Conservation (phyloP, 2,113 vertebrate species). For the Neomonachus schauinslandi region DNA sequence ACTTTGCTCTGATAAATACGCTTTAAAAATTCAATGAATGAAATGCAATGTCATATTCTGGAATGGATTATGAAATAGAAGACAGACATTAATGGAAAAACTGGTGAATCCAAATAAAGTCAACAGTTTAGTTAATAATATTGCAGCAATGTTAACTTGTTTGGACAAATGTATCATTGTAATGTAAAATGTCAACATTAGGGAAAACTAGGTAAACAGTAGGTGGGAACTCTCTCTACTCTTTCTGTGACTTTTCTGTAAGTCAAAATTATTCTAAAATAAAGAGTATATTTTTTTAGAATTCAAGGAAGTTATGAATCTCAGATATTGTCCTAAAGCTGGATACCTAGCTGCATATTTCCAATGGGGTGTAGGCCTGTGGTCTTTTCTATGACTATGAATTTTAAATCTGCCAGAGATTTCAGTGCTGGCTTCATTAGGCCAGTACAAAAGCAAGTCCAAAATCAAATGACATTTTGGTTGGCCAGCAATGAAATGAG, state of each 20-base stretch:
- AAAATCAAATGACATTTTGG: slow-evolving; percentile 25
- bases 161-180: not conserved
- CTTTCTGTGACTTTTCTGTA: slow-evolving; percentile 5
- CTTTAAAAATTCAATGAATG: slow-evolving; percentile 38
- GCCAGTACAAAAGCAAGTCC: slow-evolving; percentile 1
- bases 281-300: not conserved
- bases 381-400: slow-evolving; percentile 17
- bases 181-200: slow-evolving; percentile 26
- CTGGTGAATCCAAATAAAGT: slow-evolving; percentile 16
- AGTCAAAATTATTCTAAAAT: slow-evolving; percentile 52
- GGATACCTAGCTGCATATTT: not conserved
- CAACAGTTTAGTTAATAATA: slow-evolving; percentile 17
- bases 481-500: slow-evolving; percentile 60
- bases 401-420: slow-evolving; percentile 42
- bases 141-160: slow-evolving; percentile 8
- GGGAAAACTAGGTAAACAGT: not conserved
- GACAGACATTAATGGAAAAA: not conserved
- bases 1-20: slow-evolving; percentile 55
- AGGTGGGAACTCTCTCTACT: not conserved
- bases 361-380: not conserved
- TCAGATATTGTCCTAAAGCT: slow-evolving; percentile 41
- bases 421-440: not conserved
- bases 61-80: slow-evolving; percentile 5
- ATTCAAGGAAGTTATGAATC: slow-evolving; percentile 33
- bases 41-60: slow-evolving; percentile 30